Base-by-base conservation (phyloP, 2,113 vertebrate species). In the Pterocles orientalis region DNA sequence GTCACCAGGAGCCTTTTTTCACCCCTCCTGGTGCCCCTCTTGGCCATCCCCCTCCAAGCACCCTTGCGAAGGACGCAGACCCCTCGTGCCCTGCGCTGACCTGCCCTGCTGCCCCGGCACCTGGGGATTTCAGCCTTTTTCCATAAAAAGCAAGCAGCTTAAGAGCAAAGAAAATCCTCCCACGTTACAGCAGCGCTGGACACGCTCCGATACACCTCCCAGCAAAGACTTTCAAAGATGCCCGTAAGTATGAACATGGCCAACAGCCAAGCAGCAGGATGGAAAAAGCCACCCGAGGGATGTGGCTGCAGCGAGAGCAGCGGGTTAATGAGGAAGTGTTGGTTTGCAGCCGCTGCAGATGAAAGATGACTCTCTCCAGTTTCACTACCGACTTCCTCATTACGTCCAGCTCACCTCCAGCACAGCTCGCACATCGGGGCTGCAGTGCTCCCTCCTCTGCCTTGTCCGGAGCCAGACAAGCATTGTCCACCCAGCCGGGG, bases 391-490 rank as follows among this genome's bases (percentile, higher is more conserved):
- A 12, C 79, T 92, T 95, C 93, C 87, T 34, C 61, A 18, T 8
- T 1, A 18, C 25, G 65, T 0, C 12, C 70, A 34, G 62, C 48
- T 88, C 93, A 45, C 58, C 26, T 64, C 36, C 86, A 14, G 48
- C 0, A 0, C 0, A 0, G 5, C 50, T 13, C 5, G 0, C 12
- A 10, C 1, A 0, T 1, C 25, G 2, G 53, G 28, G 70, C 72
- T 33, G 87, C 43, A 60, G 45, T 9, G 36, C 9, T 2, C 26
- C 28, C 45, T 18, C 2, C 76, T 10, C 47, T 39, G 28, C 71
- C 66, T 4, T 0, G 33, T 50, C 2, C 1, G 0, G 51, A 62
- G 78, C 36, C 2, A 2, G 36, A 17, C 73, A 20, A 21, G 33
- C 56, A 6, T 51, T 4, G 7, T 8, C 23, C 26, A 14, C n/a